Percentiles rank a stretch among this genome's conserved stretches.
These are phyloP conservation scores for Drosophila cognata DNA, from an alignment of 2,888 invertebrate species.

Conservation along the genomic window DNA sequence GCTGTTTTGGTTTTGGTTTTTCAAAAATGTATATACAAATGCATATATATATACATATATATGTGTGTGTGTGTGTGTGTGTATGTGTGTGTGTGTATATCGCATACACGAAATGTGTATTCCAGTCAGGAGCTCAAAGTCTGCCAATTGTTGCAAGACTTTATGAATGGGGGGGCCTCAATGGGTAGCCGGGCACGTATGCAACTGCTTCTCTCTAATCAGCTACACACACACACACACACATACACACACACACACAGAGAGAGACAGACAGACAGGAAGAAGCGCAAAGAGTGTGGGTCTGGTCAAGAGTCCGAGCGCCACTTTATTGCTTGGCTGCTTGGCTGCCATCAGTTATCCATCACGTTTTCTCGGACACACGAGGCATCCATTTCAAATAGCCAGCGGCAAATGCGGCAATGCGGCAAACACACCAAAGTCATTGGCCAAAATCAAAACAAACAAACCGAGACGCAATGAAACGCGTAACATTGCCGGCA, in stretches of 20 bases:
- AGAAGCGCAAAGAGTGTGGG: conserved; percentile 53
- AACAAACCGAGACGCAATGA: conserved; percentile 30
- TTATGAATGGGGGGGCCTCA: conserved; percentile 56
- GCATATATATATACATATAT: conserved; percentile 7
- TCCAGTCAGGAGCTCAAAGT: conserved; percentile 73
- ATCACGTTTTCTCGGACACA: conserved; percentile 84
- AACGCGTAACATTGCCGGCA: neutral
- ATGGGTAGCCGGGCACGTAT: conserved; percentile 62
- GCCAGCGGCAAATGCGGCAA: conserved; percentile 46
- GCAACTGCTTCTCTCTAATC: conserved; percentile 72
- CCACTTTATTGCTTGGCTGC: conserved; percentile 33
- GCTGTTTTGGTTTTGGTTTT: conserved; percentile 62
- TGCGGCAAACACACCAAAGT: conserved; percentile 8
- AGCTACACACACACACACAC: conserved; percentile 26
- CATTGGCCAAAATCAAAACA: conserved; percentile 47
- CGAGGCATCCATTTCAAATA: conserved; percentile 83
- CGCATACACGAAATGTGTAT: conserved; percentile 59
- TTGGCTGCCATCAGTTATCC: conserved; percentile 70
- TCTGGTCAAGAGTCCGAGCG: conserved; percentile 36
- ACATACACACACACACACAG: neutral
- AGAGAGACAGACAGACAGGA: conserved; percentile 56
- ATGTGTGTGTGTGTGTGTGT: neutral
- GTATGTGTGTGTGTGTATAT: neutral
- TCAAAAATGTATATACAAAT: conserved; percentile 50
- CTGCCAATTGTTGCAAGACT: conserved; percentile 67